These are phyloP conservation scores for Sorex maritimensis DNA, from an alignment of 2,797 vertebrate species.

Conservation along the genomic window DNA sequence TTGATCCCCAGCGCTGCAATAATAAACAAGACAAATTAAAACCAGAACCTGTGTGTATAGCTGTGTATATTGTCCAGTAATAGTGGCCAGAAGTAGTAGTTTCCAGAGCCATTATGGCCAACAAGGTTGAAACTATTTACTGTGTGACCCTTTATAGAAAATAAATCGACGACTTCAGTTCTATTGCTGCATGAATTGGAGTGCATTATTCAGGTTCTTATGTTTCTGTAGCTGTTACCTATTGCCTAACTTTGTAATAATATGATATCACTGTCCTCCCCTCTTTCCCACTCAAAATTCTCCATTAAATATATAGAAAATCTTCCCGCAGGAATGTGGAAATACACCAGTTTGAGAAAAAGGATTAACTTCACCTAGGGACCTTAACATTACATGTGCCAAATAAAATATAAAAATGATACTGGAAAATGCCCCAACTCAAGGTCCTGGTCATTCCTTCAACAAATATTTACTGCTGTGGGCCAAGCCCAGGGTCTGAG, in stretches of 20 bases:
- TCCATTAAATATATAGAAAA: conserved; percentile 6
- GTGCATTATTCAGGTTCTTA: not conserved
- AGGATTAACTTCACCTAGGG: not conserved
- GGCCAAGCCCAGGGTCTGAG: too few relatives aligned
- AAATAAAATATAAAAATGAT: conserved; percentile 1
- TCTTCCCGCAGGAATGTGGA: not conserved
- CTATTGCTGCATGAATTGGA: conserved; percentile 27
- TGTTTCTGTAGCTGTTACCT: not conserved
- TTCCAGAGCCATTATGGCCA: too few relatives aligned
- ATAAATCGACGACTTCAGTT: not conserved
- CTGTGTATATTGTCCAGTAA: too few relatives aligned
- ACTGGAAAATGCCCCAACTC: not conserved
- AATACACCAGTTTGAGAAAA: not conserved
- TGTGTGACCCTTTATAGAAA: not conserved
- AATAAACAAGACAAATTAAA: too few relatives aligned
- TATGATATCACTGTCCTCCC: not conserved
- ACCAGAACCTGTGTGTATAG: too few relatives aligned
- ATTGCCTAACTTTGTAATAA: not conserved
- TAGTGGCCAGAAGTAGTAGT: not conserved
- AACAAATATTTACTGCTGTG: not conserved
- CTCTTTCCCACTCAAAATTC: not conserved
- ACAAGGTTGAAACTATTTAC: not conserved
- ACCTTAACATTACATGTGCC: not conserved
- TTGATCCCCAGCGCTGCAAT: too few relatives aligned
- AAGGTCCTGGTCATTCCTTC: not conserved